phyloP scores from a whole-genome alignment of 2,797 vertebrate genomes.

The Melanotaenia boesemani region DNA sequence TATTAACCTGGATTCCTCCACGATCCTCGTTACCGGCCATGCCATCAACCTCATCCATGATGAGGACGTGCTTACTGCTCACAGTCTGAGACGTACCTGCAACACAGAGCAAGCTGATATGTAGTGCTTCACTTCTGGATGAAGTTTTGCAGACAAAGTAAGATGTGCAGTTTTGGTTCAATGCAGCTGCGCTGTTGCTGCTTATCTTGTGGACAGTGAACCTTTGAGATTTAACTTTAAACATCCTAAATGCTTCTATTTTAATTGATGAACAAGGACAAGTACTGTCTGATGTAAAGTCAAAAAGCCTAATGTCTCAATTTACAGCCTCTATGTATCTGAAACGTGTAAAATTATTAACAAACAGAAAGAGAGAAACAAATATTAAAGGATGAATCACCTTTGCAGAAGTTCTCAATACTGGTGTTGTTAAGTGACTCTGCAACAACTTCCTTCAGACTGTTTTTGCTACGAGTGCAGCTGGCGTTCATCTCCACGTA shows the following conservation, averaged over 20 bases:
- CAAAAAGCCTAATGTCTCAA: neutral
- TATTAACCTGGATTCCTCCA: slow-evolving; percentile 94
- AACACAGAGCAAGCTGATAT: neutral
- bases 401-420: slow-evolving; percentile 93
- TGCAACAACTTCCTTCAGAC: slow-evolving; percentile 90
- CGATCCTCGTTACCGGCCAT: slow-evolving; percentile 98
- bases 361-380: neutral
- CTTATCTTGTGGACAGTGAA: neutral
- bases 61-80: slow-evolving; percentile 90
- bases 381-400: slow-evolving; percentile 67
- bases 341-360: neutral
- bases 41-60: slow-evolving; percentile 99
- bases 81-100: slow-evolving; percentile 87
- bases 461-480: slow-evolving; percentile 95
- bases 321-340: neutral
- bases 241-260: too few species aligned
- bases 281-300: neutral
- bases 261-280: neutral
- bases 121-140: neutral
- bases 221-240: neutral
- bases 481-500: slow-evolving; percentile 98
- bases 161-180: too few species aligned
- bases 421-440: slow-evolving; percentile 96
- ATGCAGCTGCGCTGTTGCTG: too few species aligned
- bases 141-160: neutral